phyloP scores from a whole-genome alignment of 1,140 invertebrate species.

The Caenorhabditis elegans region WBcel235 BX284606.5:5244501-5245000 shows the following conservation, averaged over 20 bases:
- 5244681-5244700: not conserved
- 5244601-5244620: not conserved
- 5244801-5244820: not conserved
- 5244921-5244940: not conserved
- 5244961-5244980: no score
- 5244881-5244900: constrained; percentile 17
- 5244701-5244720: not conserved
- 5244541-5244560: not conserved
- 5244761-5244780: not conserved
- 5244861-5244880: constrained; percentile 10
- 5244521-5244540: not conserved
- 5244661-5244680: not conserved
- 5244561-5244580: not conserved
- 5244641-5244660: not conserved
- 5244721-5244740: not conserved
- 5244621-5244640: not conserved
- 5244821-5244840: not conserved
- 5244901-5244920: constrained; percentile 8
- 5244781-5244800: not conserved
- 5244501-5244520: not conserved
- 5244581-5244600: not conserved
- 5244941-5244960: no score
- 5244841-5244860: constrained; percentile 2
- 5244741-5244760: not conserved
- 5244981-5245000: no score